Evolutionary conservation across 2,113 vertebrate species (phyloP), one percentile per base, ranked within the genome.

Genomic region (Coreoperca whiteheadi): DNA sequence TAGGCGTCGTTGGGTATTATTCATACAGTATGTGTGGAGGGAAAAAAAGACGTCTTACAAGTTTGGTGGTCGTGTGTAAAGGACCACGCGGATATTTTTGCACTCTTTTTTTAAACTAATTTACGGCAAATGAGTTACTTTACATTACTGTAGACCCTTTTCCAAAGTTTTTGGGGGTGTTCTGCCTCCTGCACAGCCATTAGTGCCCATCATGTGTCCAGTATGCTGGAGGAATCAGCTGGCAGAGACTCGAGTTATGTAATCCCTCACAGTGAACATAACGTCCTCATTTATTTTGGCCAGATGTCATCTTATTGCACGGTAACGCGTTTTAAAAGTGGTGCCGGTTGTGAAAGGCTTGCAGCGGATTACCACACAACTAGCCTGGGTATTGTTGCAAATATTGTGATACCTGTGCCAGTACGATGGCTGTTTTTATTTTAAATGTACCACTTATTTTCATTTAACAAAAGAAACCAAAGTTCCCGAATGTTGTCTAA

Each of bases 271-370:
- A 15, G 34, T 6, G 56, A 64, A 56, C 73, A 48, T 25, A 15
- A n/a, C 23, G 81, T 79, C 54, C 70, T 39, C 21, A 1, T 67
- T 79, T 65, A 21, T 70, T 82, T 63, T 32, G 14, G 25, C 37
- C 46, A 25, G 11, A 75, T 50, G 46, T 34, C 60, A 20, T 39
- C 30, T 20, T 23, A 9, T 14, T 34, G n/a, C 41, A n/a, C 10
- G 1, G 46, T 15, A 1, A 34, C 4, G 11, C 11, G 4, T 21
- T n/a, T 23, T 69, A 1, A 28, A 48, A 28, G 41, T 48, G 8
- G n/a, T 30, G 43, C 43, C 4, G 37, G 12, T 25, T 65, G 41
- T n/a, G 2, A 39, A 39, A 64, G 34, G 21, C 41, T 34, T 63
- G 25, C 32, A 9, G 59, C 1, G 30, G 59, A 61, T 61, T 61